A percentile compares a stretch with the other conserved stretches of the same genome.
These are phyloP conservation scores for Magallana ariakensis DNA, from an alignment of 1,140 invertebrate genomes.

Conservation along the genomic window DNA sequence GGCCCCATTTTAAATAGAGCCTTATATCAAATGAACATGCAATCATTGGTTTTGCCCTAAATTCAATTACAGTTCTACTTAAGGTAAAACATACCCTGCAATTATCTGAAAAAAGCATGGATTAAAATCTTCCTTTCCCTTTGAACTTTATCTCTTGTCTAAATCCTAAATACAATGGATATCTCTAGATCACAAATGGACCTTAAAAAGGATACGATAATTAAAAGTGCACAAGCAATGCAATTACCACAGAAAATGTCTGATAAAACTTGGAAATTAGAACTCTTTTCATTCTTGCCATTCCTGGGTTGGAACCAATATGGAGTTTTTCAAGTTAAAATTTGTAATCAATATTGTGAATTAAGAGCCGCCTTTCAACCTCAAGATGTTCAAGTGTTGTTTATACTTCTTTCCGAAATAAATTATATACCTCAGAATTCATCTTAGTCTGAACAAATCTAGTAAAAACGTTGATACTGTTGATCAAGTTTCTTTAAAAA, in stretches of 20 bases:
- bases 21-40: slow-evolving; percentile 1
- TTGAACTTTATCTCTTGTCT: slow-evolving; percentile 31
- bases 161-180: neutral
- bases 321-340: neutral
- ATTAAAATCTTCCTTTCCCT: slow-evolving; percentile 16
- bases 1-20: neutral
- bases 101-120: slow-evolving; percentile 29
- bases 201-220: slow-evolving; percentile 16
- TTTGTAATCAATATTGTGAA: neutral
- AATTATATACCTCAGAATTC: too few relatives aligned
- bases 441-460: too few relatives aligned
- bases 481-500: too few relatives aligned
- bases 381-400: too few relatives aligned
- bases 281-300: neutral
- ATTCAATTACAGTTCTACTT: neutral
- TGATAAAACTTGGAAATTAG: slow-evolving; percentile 17
- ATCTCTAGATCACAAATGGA: slow-evolving; percentile 16
- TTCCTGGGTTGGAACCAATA: neutral
- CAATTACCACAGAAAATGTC: neutral
- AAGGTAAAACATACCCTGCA: neutral
- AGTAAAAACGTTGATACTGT: too few relatives aligned
- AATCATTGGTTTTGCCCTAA: neutral
- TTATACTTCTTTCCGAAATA: too few relatives aligned
- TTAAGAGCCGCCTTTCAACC: too few relatives aligned
- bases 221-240: slow-evolving; percentile 14